These are phyloP conservation scores for Athripsodes cinereus DNA, from an alignment of 2,888 invertebrate genomes.

Conservation along the genomic window DNA sequence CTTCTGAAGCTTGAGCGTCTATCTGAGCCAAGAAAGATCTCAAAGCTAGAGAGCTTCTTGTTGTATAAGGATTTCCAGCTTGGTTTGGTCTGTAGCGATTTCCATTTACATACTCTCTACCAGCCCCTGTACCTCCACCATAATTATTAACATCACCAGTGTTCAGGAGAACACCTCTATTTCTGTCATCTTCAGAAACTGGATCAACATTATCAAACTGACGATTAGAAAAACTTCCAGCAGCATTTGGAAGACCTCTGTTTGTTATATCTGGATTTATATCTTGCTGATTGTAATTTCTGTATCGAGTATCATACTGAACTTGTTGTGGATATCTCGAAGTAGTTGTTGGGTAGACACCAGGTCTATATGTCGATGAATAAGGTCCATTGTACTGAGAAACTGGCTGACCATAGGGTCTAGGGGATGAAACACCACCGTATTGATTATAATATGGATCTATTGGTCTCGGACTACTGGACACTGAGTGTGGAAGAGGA, in stretches of 20 bases:
- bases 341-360: slow-evolving; percentile 18
- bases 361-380: slow-evolving; percentile 37
- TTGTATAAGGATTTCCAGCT: slow-evolving; percentile 32
- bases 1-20: slow-evolving; percentile 70
- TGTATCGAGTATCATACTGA: slow-evolving; percentile 24
- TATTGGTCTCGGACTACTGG: slow-evolving; percentile 36
- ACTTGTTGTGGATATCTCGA: slow-evolving; percentile 18
- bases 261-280: slow-evolving; percentile 47
- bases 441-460: slow-evolving; percentile 28
- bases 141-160: slow-evolving; percentile 39
- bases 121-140: slow-evolving; percentile 2
- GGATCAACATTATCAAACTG: slow-evolving; percentile 7
- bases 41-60: slow-evolving; percentile 34
- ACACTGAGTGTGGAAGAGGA: slow-evolving; percentile 37
- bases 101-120: background rate
- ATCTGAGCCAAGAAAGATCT: slow-evolving; percentile 60
- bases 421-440: slow-evolving; percentile 30
- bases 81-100: slow-evolving; percentile 23
- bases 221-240: slow-evolving; percentile 27
- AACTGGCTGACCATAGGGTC: slow-evolving; percentile 6
- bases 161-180: slow-evolving; percentile 30
- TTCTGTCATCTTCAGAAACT: slow-evolving; percentile 32
- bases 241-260: slow-evolving; percentile 44
- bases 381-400: slow-evolving; percentile 32
- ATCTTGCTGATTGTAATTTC: slow-evolving; percentile 28